Evolutionary conservation across 2,888 invertebrate genomes (phyloP), one percentile per base, ranked within the genome.

Genomic region (Lasius fuliginosus): DNA sequence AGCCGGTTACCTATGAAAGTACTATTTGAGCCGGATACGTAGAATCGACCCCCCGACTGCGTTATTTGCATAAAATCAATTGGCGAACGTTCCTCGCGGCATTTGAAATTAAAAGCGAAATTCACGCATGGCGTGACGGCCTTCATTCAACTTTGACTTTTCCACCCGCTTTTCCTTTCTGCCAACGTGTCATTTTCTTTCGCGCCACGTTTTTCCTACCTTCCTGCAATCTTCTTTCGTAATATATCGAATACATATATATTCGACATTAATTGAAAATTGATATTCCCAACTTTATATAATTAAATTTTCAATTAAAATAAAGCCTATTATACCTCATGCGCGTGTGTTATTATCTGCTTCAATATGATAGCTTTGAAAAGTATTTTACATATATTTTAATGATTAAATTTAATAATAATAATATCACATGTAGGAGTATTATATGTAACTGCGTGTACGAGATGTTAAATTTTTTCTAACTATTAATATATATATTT

Each of bases 21-120:
- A 86, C 87, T 87, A 85, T 87, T 77, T 60, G 85, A 84, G 76
- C 42, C 40, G 46, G 36, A 65, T 83, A 68, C 86, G 53, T 62
- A 85, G 53, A 75, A 75, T 68, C 67, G 42, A 27, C 18, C 30
- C n/a, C 40, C 30, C 64, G 49, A 64, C 64, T 60, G 27, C 49
- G 65, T 75, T 81, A 89, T 90, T 90, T 90, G 87, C 90, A 90
- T 90, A 88, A 87, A 91, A 90, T 91, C 87, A 89, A 90, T 90
- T 88, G 69, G 62, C 76, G 33, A 77, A 68, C 73, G 58, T 74
- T 82, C 69, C 74, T 68, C 58, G 53, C 12, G 36, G 33, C 73
- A 84, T 76, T 82, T 76, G 82, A 84, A 87, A 87, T 88, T 88
- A 85, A 88, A 88, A 87, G 83, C n/a, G n/a, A n/a, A n/a, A n/a